Evolutionary conservation across 2,797 vertebrate genomes (phyloP).

Genomic region (Pantherophis alleghaniensis): DNA sequence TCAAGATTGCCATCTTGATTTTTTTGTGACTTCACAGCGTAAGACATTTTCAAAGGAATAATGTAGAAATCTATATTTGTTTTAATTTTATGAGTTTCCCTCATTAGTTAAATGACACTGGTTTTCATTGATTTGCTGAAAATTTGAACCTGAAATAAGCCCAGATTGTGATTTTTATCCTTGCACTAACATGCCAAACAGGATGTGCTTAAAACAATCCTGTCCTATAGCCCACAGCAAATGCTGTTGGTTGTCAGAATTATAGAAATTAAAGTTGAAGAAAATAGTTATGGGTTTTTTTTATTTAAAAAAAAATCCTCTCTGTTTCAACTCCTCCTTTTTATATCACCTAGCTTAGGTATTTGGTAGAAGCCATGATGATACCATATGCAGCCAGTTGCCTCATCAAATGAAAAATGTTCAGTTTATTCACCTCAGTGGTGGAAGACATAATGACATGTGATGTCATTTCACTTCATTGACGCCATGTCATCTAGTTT

Average conservation of each 20-base stretch:
- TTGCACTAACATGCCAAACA: not conserved
- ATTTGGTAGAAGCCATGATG: not conserved
- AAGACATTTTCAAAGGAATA: not conserved
- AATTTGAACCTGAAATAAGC: not conserved
- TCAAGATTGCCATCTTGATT: not conserved
- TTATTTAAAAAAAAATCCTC: not conserved
- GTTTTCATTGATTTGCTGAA: not conserved
- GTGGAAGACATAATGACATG: not conserved
- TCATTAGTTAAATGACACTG: not conserved
- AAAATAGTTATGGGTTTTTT: not conserved
- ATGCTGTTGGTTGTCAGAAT: not conserved
- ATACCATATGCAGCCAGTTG: not conserved
- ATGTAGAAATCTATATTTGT: not conserved
- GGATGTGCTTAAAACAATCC: not conserved
- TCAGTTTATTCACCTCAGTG: not conserved
- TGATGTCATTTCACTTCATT: not conserved
- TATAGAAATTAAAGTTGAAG: not conserved
- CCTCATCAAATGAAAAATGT: not conserved
- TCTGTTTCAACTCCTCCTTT: not conserved
- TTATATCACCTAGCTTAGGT: not conserved
- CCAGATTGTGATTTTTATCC: not conserved
- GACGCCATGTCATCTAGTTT: not conserved
- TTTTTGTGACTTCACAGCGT: not conserved
- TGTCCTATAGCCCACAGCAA: not conserved
- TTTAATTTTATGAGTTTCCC: not conserved